Evolutionary conservation across 2,797 vertebrate species (phyloP).

Genomic region (Tokudaia tokunoshimensis): DNA sequence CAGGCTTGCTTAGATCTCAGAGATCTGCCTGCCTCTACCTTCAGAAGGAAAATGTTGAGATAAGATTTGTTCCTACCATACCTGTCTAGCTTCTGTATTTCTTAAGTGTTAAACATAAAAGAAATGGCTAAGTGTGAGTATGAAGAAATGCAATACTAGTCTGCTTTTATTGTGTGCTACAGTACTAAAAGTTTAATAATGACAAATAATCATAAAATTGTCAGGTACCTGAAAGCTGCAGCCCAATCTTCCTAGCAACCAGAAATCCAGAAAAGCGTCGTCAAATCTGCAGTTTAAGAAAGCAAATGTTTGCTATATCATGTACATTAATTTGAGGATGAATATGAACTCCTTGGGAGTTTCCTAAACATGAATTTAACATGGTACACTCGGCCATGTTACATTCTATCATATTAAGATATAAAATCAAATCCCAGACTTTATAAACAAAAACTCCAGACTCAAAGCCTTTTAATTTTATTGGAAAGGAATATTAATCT

Average conservation of each 20-base stretch:
- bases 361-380: slow-evolving; percentile 19
- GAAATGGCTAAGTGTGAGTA: not conserved
- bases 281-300: slow-evolving; percentile 8
- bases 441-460: slow-evolving; percentile 29
- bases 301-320: slow-evolving; percentile 21
- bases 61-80: not conserved
- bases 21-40: not conserved
- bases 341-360: not conserved
- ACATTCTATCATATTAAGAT: not conserved
- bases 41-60: not conserved
- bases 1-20: not conserved
- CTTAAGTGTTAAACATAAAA: not conserved
- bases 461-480: slow-evolving; percentile 47
- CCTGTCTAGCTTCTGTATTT: not conserved
- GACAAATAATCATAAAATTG: not conserved
- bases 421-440: not conserved
- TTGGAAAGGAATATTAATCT: not conserved
- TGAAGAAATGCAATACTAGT: slow-evolving; percentile 18
- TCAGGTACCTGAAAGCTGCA: not conserved
- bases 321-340: slow-evolving; percentile 4
- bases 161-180: not conserved
- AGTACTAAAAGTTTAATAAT: not conserved
- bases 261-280: slow-evolving; percentile 6
- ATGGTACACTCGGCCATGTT: not conserved
- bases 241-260: not conserved